Conservation (phyloP, 2,797 vertebrate species). For the Stomatorhinus walkeri region DNA sequence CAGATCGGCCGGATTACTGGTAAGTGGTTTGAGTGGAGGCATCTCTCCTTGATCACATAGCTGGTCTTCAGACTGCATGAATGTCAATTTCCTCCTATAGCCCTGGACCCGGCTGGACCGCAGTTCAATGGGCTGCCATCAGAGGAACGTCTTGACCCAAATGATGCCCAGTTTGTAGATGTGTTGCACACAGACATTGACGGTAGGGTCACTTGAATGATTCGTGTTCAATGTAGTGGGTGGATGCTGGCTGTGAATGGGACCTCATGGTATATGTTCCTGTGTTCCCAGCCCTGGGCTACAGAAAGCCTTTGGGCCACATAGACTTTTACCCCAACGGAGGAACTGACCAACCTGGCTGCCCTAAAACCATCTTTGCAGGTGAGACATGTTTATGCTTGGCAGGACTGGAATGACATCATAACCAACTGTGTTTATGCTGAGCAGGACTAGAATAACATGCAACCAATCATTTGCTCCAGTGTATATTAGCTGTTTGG, state of each 20-base stretch:
- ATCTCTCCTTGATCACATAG: not conserved
- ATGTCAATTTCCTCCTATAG: constrained; percentile 47
- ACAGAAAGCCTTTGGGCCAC: constrained; percentile 73
- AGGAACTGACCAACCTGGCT: constrained; percentile 83
- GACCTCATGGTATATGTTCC: not conserved
- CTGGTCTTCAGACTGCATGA: not conserved
- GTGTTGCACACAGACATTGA: constrained; percentile 80
- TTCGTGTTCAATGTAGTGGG: not conserved
- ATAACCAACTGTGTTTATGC: not conserved
- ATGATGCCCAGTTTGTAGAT: constrained; percentile 84
- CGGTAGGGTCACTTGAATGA: constrained; percentile 50
- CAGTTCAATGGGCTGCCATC: constrained; percentile 53
- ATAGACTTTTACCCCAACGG: constrained; percentile 94
- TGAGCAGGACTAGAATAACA: not conserved
- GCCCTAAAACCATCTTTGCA: constrained; percentile 71
- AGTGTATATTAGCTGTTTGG: not conserved
- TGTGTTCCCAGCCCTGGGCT: constrained; percentile 70
- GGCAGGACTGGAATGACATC: not conserved
- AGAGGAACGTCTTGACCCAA: constrained; percentile 63
- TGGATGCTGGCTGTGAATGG: not conserved
- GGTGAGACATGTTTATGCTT: constrained; percentile 54
- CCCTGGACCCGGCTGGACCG: constrained; percentile 87
- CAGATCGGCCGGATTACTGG: constrained; percentile 87
- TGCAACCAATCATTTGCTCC: not conserved
- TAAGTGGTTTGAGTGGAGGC: constrained; percentile 37